A percentile compares a stretch with the other conserved stretches of the same genome.
phyloP scores from a whole-genome alignment of 2,888 invertebrate genomes.

The Epirrita christyi region DNA sequence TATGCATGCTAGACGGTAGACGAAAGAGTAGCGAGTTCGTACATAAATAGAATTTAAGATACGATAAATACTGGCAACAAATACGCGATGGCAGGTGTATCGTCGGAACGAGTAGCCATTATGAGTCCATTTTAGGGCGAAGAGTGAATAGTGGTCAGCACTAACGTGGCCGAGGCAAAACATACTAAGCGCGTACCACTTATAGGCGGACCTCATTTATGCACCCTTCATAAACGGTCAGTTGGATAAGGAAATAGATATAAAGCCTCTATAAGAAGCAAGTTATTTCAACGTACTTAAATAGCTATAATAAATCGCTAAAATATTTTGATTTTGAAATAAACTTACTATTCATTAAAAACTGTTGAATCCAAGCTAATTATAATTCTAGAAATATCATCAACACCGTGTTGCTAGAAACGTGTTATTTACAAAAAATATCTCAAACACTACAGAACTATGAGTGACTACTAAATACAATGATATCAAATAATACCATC shows the following conservation, averaged over 20 bases:
- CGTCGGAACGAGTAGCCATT: conserved; percentile 78
- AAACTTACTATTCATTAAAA: conserved; percentile 9
- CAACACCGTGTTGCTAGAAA: background rate
- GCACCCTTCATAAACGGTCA: conserved; percentile 79
- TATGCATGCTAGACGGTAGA: conserved; percentile 32
- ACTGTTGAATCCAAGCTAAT: conserved; percentile 5
- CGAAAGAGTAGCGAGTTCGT: conserved; percentile 34
- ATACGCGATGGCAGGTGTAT: conserved; percentile 79
- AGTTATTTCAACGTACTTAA: conserved; percentile 23
- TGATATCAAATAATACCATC: conserved; percentile 4
- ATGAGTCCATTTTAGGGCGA: conserved; percentile 81
- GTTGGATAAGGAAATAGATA: conserved; percentile 66
- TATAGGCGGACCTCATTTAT: conserved; percentile 71
- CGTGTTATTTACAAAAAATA: conserved; percentile 1
- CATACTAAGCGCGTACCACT: conserved; percentile 59
- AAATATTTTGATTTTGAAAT: conserved; percentile 16
- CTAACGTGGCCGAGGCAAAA: conserved; percentile 67
- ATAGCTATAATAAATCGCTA: conserved; percentile 14
- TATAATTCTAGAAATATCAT: conserved; percentile 14
- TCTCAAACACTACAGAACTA: no score
- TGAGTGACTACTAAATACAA: no score
- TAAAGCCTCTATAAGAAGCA: conserved; percentile 44
- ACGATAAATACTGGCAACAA: conserved; percentile 68
- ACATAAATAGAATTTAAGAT: conserved; percentile 57
- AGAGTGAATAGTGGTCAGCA: conserved; percentile 69